These are phyloP conservation scores for Carollia perspicillata DNA, from an alignment of 2,113 vertebrate genomes.

Conservation along the genomic window DNA sequence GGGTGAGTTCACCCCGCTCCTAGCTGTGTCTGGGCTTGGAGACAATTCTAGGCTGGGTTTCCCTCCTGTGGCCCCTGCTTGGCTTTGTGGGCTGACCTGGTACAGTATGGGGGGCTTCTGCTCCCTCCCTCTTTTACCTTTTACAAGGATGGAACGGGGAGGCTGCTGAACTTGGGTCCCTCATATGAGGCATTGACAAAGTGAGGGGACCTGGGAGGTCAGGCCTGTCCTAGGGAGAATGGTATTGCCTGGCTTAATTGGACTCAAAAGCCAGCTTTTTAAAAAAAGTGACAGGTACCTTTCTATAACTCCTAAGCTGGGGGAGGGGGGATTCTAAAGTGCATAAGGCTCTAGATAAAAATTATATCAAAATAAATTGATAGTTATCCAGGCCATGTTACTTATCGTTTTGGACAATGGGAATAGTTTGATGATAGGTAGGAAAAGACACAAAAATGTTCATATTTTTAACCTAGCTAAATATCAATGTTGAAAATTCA, in stretches of 20 bases:
- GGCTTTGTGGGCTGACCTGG: background rate
- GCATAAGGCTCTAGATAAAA: background rate
- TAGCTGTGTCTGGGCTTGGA: background rate
- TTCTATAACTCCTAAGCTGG: background rate
- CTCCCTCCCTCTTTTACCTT: background rate
- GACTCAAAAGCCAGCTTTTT: background rate
- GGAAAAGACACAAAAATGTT: background rate
- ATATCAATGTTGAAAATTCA: background rate
- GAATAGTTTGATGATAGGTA: background rate
- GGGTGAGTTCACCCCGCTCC: background rate
- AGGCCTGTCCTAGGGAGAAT: background rate
- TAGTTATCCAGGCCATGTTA: background rate
- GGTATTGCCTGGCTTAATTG: background rate
- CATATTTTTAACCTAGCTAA: background rate
- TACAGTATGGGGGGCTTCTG: background rate
- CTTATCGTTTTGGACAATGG: background rate
- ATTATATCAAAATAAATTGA: background rate
- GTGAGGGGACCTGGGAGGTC: background rate
- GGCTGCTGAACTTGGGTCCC: background rate
- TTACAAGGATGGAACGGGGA: background rate
- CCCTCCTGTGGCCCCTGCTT: fast-evolving
- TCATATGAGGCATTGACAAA: background rate
- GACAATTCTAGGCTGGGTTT: background rate
- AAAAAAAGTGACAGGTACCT: background rate
- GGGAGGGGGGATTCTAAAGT: background rate